Conservation (phyloP, 1,140 invertebrate genomes). For the Pogonus chalceus region DNA sequence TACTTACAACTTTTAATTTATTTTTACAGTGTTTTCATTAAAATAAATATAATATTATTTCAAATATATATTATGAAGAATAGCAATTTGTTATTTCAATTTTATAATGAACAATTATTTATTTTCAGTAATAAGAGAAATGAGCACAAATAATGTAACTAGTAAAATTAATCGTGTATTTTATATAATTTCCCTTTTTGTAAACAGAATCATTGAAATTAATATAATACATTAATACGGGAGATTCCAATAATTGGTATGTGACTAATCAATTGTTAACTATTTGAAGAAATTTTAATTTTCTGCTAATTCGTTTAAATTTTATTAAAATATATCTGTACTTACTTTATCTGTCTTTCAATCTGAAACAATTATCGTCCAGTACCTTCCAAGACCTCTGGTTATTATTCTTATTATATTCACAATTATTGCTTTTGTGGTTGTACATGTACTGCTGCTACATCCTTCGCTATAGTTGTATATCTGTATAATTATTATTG, state of each 20-base stretch:
- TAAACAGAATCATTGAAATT: too few relatives aligned
- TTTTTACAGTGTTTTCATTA: too few relatives aligned
- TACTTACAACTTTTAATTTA: too few relatives aligned
- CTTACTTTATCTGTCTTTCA: not conserved
- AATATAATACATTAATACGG: not conserved
- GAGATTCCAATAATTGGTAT: conserved; percentile 2
- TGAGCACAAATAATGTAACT: too few relatives aligned
- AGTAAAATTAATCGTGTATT: too few relatives aligned
- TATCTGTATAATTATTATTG: not conserved
- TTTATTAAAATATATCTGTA: not conserved
- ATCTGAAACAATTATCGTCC: not conserved
- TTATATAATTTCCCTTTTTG: too few relatives aligned
- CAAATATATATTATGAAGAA: too few relatives aligned
- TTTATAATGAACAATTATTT: too few relatives aligned
- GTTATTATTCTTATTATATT: not conserved
- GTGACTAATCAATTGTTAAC: not conserved
- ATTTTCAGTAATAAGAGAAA: too few relatives aligned
- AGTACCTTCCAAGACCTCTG: conserved; percentile 3
- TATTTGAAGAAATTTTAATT: too few relatives aligned
- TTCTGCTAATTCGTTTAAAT: not conserved
- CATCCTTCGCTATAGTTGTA: not conserved
- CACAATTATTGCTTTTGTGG: not conserved
- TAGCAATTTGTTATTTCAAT: too few relatives aligned
- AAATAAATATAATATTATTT: too few relatives aligned
- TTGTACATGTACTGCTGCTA: not conserved